phyloP scores from a whole-genome alignment of 2,113 vertebrate species.

The Ceuthmochares aereus region DNA sequence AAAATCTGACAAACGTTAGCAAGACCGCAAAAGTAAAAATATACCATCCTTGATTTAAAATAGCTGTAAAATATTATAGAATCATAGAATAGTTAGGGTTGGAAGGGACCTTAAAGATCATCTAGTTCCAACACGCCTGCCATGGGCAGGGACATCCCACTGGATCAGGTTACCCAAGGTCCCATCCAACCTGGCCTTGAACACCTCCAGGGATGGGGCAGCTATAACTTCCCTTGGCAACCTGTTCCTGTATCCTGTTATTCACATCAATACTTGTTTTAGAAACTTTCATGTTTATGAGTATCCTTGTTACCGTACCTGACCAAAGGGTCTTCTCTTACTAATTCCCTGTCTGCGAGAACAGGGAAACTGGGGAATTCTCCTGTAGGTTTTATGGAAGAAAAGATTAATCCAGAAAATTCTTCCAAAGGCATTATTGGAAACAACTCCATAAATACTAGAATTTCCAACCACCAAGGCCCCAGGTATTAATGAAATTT shows the following conservation, averaged over 20 bases:
- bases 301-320: not conserved
- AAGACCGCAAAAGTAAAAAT: not conserved
- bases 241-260: not conserved
- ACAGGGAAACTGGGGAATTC: not conserved
- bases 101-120: no score
- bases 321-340: not conserved
- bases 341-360: not conserved
- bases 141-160: no score
- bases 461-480: not conserved
- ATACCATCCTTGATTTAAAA: not conserved
- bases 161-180: no score
- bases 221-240: no score
- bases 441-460: not conserved
- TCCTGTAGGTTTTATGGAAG: not conserved
- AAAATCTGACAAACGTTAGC: not conserved
- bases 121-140: no score
- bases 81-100: no score
- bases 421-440: not conserved
- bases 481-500: not conserved
- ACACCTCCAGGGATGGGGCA: no score
- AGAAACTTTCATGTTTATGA: not conserved
- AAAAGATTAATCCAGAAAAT: not conserved
- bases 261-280: not conserved
- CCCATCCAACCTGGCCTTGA: no score
- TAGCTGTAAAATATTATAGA: not conserved